A percentile compares a stretch with the other conserved stretches of the same genome.
These are phyloP conservation scores for Neogobius melanostomus DNA, from an alignment of 2,113 vertebrate genomes.

Conservation along the genomic window DNA sequence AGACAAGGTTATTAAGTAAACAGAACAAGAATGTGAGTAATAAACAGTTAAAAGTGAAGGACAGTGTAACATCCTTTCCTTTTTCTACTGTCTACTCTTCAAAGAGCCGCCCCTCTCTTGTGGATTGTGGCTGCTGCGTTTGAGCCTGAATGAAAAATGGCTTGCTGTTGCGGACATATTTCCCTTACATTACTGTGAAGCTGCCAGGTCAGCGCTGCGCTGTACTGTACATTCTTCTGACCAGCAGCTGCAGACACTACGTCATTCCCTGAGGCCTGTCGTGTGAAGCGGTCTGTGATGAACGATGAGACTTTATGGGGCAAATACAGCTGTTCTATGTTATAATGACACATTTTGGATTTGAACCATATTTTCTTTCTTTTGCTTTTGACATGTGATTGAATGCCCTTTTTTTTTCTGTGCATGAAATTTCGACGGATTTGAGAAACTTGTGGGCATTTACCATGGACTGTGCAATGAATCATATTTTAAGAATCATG, in stretches of 20 bases:
- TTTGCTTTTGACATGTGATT: background rate
- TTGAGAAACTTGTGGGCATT: too few relatives aligned
- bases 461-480: too few relatives aligned
- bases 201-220: conserved; percentile 41
- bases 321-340: conserved; percentile 2
- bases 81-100: conserved; percentile 38
- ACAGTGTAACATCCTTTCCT: conserved; percentile 52
- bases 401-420: too few relatives aligned
- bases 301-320: conserved; percentile 25
- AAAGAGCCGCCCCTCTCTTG: conserved; percentile 26
- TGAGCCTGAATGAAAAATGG: conserved; percentile 51
- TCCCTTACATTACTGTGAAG: conserved; percentile 55
- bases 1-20: conserved; percentile 11
- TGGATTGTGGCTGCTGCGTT: conserved; percentile 48
- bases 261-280: conserved; percentile 58
- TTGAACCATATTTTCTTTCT: background rate
- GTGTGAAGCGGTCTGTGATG: conserved; percentile 26
- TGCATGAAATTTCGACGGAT: too few relatives aligned
- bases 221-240: conserved; percentile 54
- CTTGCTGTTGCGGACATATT: conserved; percentile 64
- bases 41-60: conserved; percentile 32
- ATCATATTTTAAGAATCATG: too few relatives aligned
- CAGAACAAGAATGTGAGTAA: background rate
- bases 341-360: background rate
- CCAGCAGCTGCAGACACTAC: conserved; percentile 73